Conservation (phyloP, 2,113 vertebrate genomes). For the Neoarius graeffei region DNA sequence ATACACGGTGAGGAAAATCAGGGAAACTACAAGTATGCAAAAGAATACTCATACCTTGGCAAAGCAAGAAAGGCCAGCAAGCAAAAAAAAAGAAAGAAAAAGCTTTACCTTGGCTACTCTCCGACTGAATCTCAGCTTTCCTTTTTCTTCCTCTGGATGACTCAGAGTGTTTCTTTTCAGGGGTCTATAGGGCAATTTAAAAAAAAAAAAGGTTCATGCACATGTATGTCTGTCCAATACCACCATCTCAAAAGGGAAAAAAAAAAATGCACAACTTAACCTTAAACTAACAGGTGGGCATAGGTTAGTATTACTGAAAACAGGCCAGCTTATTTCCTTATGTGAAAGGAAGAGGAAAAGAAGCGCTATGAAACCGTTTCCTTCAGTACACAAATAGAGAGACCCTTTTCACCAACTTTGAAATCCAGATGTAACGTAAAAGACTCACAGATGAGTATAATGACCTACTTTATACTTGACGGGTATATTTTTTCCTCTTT, state of each 20-base stretch:
- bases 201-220: neutral
- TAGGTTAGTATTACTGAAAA: too few species aligned
- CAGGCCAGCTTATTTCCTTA: neutral
- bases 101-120: constrained; percentile 93
- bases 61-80: constrained; percentile 3
- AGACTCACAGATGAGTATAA: neutral
- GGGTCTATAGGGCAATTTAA: constrained; percentile 79
- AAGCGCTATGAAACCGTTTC: neutral
- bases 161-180: constrained; percentile 95
- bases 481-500: too few species aligned
- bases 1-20: neutral
- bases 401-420: neutral
- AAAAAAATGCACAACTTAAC: neutral
- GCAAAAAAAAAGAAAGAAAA: neutral
- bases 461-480: neutral
- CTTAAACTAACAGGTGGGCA: neutral
- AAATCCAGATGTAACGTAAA: neutral
- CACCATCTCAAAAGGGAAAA: too few species aligned
- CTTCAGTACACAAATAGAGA: neutral
- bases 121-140: constrained; percentile 95
- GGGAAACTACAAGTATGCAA: neutral
- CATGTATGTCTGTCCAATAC: neutral
- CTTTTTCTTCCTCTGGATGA: constrained; percentile 93
- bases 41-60: neutral
- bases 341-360: neutral